Percentiles rank a stretch among this genome's conserved stretches.
Evolutionary conservation across 2,888 invertebrate genomes (phyloP).

Genomic region (Habroteleia sp.): DNA sequence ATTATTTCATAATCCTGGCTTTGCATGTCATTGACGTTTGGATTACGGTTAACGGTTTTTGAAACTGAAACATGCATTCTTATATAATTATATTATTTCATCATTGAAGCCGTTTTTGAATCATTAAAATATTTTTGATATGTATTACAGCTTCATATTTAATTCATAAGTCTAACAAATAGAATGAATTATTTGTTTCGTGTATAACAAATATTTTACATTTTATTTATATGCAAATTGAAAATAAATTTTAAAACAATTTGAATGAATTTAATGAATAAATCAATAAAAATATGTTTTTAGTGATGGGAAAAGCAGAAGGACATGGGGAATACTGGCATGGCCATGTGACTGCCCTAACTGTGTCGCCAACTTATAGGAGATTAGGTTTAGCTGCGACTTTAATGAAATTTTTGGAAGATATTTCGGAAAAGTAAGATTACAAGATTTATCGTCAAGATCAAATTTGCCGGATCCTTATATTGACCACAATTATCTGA

Average conservation of each 20-base stretch:
- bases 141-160: no score
- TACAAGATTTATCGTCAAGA: no score
- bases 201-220: no score
- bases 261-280: no score
- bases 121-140: no score
- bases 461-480: no score
- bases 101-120: slow-evolving; percentile 37
- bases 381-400: slow-evolving; percentile 95
- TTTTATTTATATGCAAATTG: no score
- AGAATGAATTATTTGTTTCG: no score
- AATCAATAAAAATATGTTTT: slow-evolving; percentile 65
- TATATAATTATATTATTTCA: slow-evolving; percentile 53
- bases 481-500: no score
- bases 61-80: slow-evolving; percentile 11
- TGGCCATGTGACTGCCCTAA: slow-evolving; percentile 99
- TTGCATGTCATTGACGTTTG: slow-evolving; percentile 17
- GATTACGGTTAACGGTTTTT: slow-evolving; percentile 43
- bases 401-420: slow-evolving; percentile 96
- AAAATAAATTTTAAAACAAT: no score
- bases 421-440: slow-evolving; percentile 94
- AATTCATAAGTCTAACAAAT: no score
- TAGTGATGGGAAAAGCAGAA: slow-evolving; percentile 99
- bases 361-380: slow-evolving; percentile 96
- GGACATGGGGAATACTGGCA: slow-evolving; percentile 98
- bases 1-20: slow-evolving; percentile 28